Conservation (phyloP, 2,797 vertebrate genomes). For the Eptatretus atami region DNA sequence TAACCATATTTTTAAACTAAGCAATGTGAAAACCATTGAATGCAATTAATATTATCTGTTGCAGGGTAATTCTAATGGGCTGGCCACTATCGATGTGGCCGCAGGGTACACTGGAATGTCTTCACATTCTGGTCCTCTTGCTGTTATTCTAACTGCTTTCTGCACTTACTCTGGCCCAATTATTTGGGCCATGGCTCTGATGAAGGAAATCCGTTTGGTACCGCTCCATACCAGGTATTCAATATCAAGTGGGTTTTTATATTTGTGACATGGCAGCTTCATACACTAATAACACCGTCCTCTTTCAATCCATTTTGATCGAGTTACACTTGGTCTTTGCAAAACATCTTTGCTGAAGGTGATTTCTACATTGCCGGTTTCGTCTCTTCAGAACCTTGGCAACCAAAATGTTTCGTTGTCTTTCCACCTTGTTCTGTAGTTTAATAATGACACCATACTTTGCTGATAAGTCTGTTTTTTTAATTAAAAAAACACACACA, state of each 20-base stretch:
- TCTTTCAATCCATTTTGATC: too few relatives aligned
- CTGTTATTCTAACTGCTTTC: constrained; percentile 40
- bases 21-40: background rate
- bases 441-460: too few relatives aligned
- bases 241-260: background rate
- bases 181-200: constrained; percentile 53
- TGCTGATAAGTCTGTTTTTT: too few relatives aligned
- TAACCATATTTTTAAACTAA: background rate
- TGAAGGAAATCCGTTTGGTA: background rate
- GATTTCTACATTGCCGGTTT: too few relatives aligned
- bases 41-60: constrained; percentile 9
- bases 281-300: too few relatives aligned
- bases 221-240: background rate
- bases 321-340: too few relatives aligned
- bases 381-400: too few relatives aligned
- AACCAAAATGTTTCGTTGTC: too few relatives aligned
- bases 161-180: constrained; percentile 52
- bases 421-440: too few relatives aligned
- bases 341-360: too few relatives aligned
- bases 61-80: constrained; percentile 83
- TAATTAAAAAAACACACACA: too few relatives aligned
- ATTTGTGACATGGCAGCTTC: background rate
- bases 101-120: constrained; percentile 65
- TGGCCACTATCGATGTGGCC: constrained; percentile 55
- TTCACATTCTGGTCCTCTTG: constrained; percentile 40